Evolutionary conservation across 2,888 invertebrate species (phyloP), one percentile per base, ranked within the genome.

Genomic region (Drosophila dives): DNA sequence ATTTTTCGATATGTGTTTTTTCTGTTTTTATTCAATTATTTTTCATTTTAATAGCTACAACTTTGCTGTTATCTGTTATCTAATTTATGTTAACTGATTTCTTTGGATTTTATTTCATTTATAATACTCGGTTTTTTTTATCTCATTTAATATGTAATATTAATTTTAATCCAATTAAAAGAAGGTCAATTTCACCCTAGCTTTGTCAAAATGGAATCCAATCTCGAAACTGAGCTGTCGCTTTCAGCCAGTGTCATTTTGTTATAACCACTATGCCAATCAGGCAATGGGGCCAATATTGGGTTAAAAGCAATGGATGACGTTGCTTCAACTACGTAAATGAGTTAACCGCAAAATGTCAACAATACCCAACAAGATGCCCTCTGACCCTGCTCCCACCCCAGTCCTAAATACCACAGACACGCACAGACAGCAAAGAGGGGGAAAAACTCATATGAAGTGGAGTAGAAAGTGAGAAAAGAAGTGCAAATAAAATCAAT

Each of bases 401-500:
- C 60, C 34, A 26, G 26, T 26, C 38, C 68, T 55, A 34, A 68
- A 72, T 79, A 68, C 80, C 78, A 64, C 78, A 79, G 48, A 79
- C 80, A 80, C 76, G 76, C 67, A 73, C 67, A 54, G 65, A 60
- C 64, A 54, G 63, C 48, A 53, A 64, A 38, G 36, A n/a, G 10
- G 49, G 12, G 11, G 10, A 29, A 32, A 11, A n/a, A 32, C 33
- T 12, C 38, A 11, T 17, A 23, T 15, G n/a, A 20, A 34, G 33
- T 12, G 15, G 36, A 40, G 38, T n/a, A 8, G 20, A n/a, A 51
- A 34, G 48, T 69, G 77, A 11, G 66, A 60, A 29, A 40, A 66
- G 45, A 67, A 77, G 77, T 77, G 86, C 89, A 88, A 90, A 88
- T 88, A 90, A 90, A 90, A 88, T 90, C 88, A 89, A 88, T 89